Evolutionary conservation across 2,888 invertebrate genomes (phyloP).

Genomic region (Cryptops parisi): DNA sequence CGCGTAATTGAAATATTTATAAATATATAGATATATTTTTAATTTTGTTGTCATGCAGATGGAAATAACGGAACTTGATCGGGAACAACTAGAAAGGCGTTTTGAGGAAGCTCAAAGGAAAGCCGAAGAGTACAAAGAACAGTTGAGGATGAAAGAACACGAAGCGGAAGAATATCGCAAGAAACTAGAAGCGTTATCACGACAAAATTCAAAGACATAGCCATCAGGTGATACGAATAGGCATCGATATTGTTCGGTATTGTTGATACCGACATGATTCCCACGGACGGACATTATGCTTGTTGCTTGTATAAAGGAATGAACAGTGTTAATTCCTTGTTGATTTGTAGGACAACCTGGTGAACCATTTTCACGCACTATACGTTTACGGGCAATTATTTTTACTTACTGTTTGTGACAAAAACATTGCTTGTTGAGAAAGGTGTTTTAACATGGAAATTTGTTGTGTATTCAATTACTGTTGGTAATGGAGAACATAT

Average conservation of each 20-base stretch:
- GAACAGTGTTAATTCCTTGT: too few relatives aligned
- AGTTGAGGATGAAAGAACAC: slow-evolving; percentile 16
- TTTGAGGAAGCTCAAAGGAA: slow-evolving; percentile 17
- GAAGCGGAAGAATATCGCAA: slow-evolving; percentile 18
- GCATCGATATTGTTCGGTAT: neutral
- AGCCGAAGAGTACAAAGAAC: slow-evolving; percentile 17
- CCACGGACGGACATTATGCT: too few relatives aligned
- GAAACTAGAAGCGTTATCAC: slow-evolving; percentile 16
- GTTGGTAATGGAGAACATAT: too few relatives aligned
- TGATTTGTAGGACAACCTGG: neutral
- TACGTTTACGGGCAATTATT: neutral
- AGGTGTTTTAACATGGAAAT: too few relatives aligned
- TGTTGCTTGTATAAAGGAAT: too few relatives aligned
- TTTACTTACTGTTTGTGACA: slow-evolving; percentile 1
- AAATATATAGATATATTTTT: too few relatives aligned
- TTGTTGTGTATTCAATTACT: too few relatives aligned
- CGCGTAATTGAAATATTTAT: too few relatives aligned
- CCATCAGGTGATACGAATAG: too few relatives aligned
- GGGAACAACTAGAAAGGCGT: slow-evolving; percentile 14
- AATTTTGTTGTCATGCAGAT: neutral
- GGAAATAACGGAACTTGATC: slow-evolving; percentile 13
- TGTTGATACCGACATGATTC: too few relatives aligned
- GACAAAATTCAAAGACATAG: slow-evolving; percentile 5
- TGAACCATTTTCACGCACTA: neutral
- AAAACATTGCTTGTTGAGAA: too few relatives aligned